Evolutionary conservation across 1,140 invertebrate species (phyloP), one percentile per base, ranked within the genome.

Genomic region (Megalonaias nervosa): DNA sequence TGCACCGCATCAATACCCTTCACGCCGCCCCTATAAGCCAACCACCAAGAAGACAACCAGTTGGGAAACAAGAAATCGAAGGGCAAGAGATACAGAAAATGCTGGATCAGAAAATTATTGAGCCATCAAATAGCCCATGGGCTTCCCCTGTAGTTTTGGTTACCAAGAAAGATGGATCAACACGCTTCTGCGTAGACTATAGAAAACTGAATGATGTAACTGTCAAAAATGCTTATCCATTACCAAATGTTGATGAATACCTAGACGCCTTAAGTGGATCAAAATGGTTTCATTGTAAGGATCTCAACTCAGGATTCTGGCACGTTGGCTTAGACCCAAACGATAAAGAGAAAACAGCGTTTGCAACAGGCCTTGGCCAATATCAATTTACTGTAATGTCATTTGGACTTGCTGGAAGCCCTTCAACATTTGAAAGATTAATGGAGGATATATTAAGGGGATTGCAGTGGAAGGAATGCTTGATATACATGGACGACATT

Each of bases 161-260:
- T 3, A 62, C 85, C n/a, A 93, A 93, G 77, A 68, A 85, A 1
- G 85, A 92, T 81, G 91, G 90, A 16, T 78, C 84, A n/a, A 80
- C 91, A 48, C 77, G 92, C 38, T 85, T 93, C 21, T 92, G 92
- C 83, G 89, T 85, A 2, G 92, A 93, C 84, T 93, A 91, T 85
- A 91, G 82, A 55, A 73, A 68, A 38, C 60, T 85, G 12, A 85
- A 86, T 71, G 17, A 26, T 19, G 71, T 78, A 0, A 77, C 77
- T 2, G 60, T 71, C 2, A 75, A 75, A 65, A 79, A 84, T 69
- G 67, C 79, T 38, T 79, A 84, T 57, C 78, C 81, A 2, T 73
- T 87, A 17, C 82, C 82, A 0, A 81, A 81, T 19, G 55, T 64
- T 3, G 81, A 84, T 19, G 79, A 81, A 14, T 71, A 58, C 62